Evolutionary conservation across 2,797 vertebrate genomes (phyloP), one percentile per base, ranked within the genome.

Genomic region (Cygnus olor): DNA sequence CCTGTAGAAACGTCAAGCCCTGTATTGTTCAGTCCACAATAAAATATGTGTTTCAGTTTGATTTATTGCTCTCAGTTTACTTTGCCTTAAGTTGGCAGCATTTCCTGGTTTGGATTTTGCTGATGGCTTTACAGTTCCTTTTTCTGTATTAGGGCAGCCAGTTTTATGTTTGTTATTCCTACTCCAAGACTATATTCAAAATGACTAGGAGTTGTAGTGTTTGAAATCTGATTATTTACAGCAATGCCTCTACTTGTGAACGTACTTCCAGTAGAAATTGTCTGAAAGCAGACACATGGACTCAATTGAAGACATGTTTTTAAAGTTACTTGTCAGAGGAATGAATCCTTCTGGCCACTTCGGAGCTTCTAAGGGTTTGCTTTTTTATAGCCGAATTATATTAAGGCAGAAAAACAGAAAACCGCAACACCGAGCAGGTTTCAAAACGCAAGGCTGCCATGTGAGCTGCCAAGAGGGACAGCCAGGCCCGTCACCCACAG

Each of bases 181-280:
- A 88, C 80, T 93, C 63, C 84, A 95, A 51, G 84, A 85, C 90
- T 88, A 79, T 79, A 95, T 95, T 95, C 76, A 85, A 93, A 90
- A 83, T 42, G 51, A 94, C 84, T 92, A 78, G 69, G 72, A 97
- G 69, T 66, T 89, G 69, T 60, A 95, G 72, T 12, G 0, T 94
- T 92, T 92, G 90, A 95, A 95, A 95, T 92, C 34, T 85, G 79
- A 93, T 95, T 96, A 96, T 96, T 96, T 96, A 95, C 90, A 92
- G 88, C 90, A 90, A 95, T 85, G 91, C 51, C 76, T 95, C 83
- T 78, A 72, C 80, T 91, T 85, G 80, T 63, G 81, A 86, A 95
- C 87, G 91, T 66, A 95, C 58, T 96, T 92, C 81, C 72, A 88
- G 94, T 70, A 95, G 88, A 94, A 95, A 85, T n/a, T 56, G 69